phyloP scores from a whole-genome alignment of 2,797 vertebrate species.

The Eulemur mongoz region DNA sequence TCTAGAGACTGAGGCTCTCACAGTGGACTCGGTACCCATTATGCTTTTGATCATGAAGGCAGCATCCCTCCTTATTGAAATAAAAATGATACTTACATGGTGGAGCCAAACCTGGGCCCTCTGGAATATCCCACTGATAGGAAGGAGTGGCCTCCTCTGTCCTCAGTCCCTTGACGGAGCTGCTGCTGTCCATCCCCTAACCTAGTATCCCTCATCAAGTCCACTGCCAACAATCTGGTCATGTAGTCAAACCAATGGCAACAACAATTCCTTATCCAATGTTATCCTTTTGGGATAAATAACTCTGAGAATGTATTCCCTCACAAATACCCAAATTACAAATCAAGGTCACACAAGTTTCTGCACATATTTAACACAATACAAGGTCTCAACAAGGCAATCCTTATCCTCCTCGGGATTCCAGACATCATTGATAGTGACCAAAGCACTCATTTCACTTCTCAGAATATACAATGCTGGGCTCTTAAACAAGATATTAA shows the following conservation, averaged over 20 bases:
- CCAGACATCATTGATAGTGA: background rate
- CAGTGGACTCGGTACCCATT: background rate
- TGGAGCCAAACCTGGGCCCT: background rate
- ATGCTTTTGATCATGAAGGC: background rate
- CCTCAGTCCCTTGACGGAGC: background rate
- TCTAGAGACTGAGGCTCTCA: background rate
- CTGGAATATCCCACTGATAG: background rate
- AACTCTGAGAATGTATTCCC: background rate
- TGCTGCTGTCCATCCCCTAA: background rate
- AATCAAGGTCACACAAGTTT: background rate
- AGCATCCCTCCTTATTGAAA: background rate
- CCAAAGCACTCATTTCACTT: conserved; percentile 2
- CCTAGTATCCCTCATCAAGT: background rate
- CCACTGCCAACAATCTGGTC: background rate
- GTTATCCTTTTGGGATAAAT: background rate
- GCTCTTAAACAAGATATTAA: background rate
- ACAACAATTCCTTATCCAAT: background rate
- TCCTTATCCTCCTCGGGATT: background rate
- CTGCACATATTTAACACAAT: background rate
- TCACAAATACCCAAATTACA: conserved; percentile 20
- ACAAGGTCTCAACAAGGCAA: background rate
- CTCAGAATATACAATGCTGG: background rate
- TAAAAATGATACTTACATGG: background rate
- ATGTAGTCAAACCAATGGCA: background rate
- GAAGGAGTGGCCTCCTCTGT: background rate